Base-by-base conservation (phyloP, 2,797 vertebrate species). In the Takifugu ocellatus region DNA sequence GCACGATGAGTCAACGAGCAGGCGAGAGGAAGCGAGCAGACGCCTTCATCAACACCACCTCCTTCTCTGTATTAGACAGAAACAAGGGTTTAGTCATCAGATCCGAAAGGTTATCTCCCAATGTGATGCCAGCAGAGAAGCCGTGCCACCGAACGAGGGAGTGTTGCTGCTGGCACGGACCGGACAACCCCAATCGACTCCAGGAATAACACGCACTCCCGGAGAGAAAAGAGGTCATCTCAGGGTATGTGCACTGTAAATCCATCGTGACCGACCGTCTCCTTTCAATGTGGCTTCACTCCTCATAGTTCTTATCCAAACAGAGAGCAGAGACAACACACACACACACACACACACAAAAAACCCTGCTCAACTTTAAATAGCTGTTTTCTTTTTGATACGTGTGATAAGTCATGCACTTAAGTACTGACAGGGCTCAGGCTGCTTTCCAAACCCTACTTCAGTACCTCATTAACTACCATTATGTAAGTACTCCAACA, bases 91-190 rank as follows among this genome's bases (percentile, higher is more conserved):
- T 14, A 44, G 61, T 64, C 46, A 59, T 57, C 46, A 54, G 25
- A 66, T 51, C 15, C 48, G 36, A 55, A 70, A 79, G 70, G 74
- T 75, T 66, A 68, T 63, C 59, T 46, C 39, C 73, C 56, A 62
- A 74, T 55, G 65, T 39, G 12, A 43, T 81, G 83, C 81, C 82
- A 84, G 65, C 54, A 67, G 61, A 79, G 73, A 53, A 68, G 72
- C 75, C 81, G 75, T 72, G 74, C 78, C 74, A 70, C 76, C 49
- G 70, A 78, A 77, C 72, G 79, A 82, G 77, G 68, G 68, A 84
- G 68, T 84, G 83, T 84, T 89, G 78, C 85, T 87, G 78, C 88
- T 88, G 87, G 87, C 86, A 84, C 75, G 66, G 52, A 72, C 79
- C 87, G 88, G 84, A 87, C 85, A 79, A 83, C 82, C 78, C 81